Evolutionary conservation across 2,888 invertebrate genomes (phyloP).

Genomic region (Molorchus minor): DNA sequence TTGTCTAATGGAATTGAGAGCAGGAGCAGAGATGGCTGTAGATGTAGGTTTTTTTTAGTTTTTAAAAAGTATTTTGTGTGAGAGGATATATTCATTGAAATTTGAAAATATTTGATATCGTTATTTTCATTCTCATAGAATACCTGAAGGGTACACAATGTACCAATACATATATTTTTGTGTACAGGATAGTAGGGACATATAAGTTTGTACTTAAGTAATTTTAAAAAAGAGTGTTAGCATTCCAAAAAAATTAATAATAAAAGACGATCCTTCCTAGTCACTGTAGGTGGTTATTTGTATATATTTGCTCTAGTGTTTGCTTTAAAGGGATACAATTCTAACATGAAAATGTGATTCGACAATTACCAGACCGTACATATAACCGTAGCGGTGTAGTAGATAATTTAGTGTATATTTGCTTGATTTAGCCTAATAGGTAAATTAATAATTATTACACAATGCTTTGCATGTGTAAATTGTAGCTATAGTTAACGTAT

Average conservation of each 20-base stretch:
- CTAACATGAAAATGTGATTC: slow-evolving; percentile 5
- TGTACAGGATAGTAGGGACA: slow-evolving; percentile 11
- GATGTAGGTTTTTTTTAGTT: no score
- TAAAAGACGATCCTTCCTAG: slow-evolving; percentile 31
- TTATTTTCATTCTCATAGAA: no score
- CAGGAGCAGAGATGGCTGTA: no score
- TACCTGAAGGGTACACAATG: not conserved
- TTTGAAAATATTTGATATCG: no score
- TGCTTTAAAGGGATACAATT: slow-evolving; percentile 8
- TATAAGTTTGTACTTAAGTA: slow-evolving; percentile 23
- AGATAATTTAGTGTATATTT: slow-evolving; percentile 9
- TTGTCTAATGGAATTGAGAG: no score
- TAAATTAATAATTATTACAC: not conserved
- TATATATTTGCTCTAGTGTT: slow-evolving; percentile 21
- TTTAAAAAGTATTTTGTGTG: no score
- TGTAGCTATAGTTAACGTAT: not conserved
- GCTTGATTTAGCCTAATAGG: slow-evolving; percentile 14
- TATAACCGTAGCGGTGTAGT: slow-evolving; percentile 8
- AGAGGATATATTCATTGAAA: no score
- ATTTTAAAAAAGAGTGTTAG: not conserved
- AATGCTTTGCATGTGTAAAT: slow-evolving; percentile 18
- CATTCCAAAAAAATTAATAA: slow-evolving; percentile 13
- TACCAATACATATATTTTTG: slow-evolving; percentile 2
- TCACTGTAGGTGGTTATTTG: slow-evolving; percentile 18
- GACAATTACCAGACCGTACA: slow-evolving; percentile 3